phyloP scores from a whole-genome alignment of 2,888 invertebrate species.

The Alloscopus bannaensis region DNA sequence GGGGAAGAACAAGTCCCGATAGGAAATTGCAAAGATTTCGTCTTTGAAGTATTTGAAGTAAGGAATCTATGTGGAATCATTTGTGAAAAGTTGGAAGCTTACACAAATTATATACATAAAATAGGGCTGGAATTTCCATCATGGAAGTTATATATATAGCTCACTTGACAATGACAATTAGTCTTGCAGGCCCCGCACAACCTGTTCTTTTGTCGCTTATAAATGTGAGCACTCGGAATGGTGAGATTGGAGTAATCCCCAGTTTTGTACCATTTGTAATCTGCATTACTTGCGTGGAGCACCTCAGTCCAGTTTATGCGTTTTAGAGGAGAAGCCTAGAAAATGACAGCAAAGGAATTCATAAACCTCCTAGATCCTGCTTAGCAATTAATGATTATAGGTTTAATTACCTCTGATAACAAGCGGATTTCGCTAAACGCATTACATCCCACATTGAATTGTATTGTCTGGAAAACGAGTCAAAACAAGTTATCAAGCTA shows the following conservation, averaged over 20 bases:
- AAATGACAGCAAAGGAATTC: background rate
- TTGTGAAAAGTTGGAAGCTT: background rate
- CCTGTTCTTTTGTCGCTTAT: background rate
- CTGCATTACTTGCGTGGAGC: background rate
- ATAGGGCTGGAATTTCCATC: too few relatives aligned
- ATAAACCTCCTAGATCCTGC: background rate
- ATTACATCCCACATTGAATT: slow-evolving; percentile 68
- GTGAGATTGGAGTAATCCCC: background rate
- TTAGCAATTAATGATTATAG: background rate
- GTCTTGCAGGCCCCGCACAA: too few relatives aligned
- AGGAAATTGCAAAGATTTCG: slow-evolving; percentile 67
- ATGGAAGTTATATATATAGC: too few relatives aligned
- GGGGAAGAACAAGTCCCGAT: slow-evolving; percentile 64
- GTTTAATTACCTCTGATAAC: slow-evolving; percentile 43
- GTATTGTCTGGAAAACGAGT: slow-evolving; percentile 50
- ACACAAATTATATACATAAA: too few relatives aligned
- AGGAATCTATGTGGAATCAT: slow-evolving; percentile 27
- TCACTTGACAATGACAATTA: too few relatives aligned
- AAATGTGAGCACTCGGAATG: slow-evolving; percentile 4
- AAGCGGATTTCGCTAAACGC: slow-evolving; percentile 63
- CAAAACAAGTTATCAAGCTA: background rate
- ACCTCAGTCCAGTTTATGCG: slow-evolving; percentile 11
- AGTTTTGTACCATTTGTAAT: slow-evolving; percentile 1
- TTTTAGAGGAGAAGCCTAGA: slow-evolving; percentile 39
- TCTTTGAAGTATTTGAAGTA: slow-evolving; percentile 50